Percentiles rank a stretch among this genome's conserved stretches.
These are phyloP conservation scores for Seriola rivoliana DNA, from an alignment of 2,113 vertebrate species.

Conservation along the genomic window DNA sequence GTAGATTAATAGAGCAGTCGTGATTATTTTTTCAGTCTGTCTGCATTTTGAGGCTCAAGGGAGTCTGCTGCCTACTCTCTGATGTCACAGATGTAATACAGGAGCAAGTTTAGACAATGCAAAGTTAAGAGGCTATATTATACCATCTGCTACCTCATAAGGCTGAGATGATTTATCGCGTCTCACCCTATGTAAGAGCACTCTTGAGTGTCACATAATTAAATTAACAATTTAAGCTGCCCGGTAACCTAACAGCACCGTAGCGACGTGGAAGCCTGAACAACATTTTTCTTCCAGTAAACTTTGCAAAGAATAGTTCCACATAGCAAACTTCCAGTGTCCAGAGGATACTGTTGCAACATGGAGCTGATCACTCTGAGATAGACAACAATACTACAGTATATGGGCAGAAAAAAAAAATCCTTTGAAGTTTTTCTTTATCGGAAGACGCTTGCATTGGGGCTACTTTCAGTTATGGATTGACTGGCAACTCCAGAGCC, in stretches of 20 bases:
- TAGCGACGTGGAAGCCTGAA: constrained; percentile 12
- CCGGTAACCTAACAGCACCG: not conserved
- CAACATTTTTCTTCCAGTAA: constrained; percentile 41
- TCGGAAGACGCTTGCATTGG: constrained; percentile 56
- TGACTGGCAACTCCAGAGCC: constrained; percentile 77
- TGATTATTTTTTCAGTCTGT: constrained; percentile 63
- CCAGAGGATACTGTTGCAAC: constrained; percentile 60
- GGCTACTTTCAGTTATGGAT: constrained; percentile 62
- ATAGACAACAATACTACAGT: constrained; percentile 33
- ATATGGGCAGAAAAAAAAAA: not conserved
- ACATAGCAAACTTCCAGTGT: constrained; percentile 54
- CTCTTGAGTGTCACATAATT: constrained; percentile 58
- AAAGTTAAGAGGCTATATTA: constrained; percentile 31
- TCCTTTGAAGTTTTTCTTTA: constrained; percentile 59
- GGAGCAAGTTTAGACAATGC: constrained; percentile 46
- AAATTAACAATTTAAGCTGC: constrained; percentile 49
- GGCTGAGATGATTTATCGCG: constrained; percentile 62
- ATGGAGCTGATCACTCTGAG: constrained; percentile 46
- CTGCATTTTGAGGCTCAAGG: constrained; percentile 66
- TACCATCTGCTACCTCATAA: constrained; percentile 43
- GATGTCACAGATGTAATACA: constrained; percentile 58
- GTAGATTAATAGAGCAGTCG: constrained; percentile 76
- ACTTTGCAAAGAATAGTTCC: constrained; percentile 62
- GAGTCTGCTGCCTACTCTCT: constrained; percentile 66
- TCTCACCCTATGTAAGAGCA: constrained; percentile 51